Conservation (phyloP, 2,113 vertebrate species). For the Microcebus murinus region DNA sequence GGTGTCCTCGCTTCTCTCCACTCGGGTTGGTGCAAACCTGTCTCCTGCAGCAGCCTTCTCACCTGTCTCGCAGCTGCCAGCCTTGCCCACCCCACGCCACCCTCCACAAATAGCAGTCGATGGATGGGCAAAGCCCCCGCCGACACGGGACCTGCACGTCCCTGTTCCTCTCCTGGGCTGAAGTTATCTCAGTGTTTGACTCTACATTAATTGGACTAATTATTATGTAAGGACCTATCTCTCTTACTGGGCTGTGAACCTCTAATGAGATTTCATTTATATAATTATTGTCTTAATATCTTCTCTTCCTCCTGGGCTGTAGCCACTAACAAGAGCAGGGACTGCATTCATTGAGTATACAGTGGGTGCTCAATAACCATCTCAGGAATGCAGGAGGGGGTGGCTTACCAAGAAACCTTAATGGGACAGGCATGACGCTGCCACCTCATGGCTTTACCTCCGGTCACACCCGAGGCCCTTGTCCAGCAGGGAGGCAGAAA, state of each 20-base stretch:
- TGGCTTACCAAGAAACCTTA: background rate
- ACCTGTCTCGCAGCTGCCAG: background rate
- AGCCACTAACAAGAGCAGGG: no score
- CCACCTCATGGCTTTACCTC: fast-evolving
- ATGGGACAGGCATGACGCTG: no score
- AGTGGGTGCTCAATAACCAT: background rate
- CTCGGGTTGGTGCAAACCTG: fast-evolving
- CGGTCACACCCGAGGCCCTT: background rate
- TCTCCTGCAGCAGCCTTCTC: fast-evolving
- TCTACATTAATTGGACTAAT: fast-evolving
- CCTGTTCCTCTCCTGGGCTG: background rate
- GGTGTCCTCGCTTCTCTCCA: background rate
- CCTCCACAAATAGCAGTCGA: background rate
- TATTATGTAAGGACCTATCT: background rate
- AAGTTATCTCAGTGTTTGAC: background rate
- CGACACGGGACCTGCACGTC: fast-evolving
- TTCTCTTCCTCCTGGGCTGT: background rate
- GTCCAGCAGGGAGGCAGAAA: background rate
- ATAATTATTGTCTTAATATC: background rate
- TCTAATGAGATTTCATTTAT: background rate
- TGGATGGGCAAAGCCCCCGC: background rate
- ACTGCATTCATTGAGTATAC: background rate
- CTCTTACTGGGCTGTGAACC: background rate
- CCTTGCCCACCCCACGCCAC: background rate
- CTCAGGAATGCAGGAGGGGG: background rate